Evolutionary conservation across 2,888 invertebrate genomes (phyloP), one percentile per base, ranked within the genome.

Genomic region (Eustalomyia histrio): DNA sequence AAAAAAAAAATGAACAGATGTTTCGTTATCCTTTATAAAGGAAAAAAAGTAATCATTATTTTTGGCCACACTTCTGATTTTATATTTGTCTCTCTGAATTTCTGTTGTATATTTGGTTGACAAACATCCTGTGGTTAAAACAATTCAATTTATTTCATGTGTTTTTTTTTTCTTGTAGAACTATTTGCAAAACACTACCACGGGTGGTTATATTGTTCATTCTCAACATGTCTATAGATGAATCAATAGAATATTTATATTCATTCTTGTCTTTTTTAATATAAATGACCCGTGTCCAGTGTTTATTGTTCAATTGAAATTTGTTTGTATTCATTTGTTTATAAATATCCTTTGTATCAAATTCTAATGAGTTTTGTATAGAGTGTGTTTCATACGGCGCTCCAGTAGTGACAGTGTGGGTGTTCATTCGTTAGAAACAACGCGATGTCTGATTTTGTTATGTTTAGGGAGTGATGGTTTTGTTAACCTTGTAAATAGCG

Each of bases 11-110:
- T 52, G 58, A 81, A 78, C 81, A 81, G 81, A 81, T 81, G 81
- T 81, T 74, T 63, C 67, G 65, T 74, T 68, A 67, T 74, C 53
- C 64, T 71, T 9, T 33, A 64, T 39, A 65, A 24, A 65, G 24
- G 5, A 14, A 55, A 53, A 67, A 39, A 67, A 67, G 65, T 71
- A 73, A 78, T 81, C 69, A 78, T 61, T 81, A 74, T 64, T 78
- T 81, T 81, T 81, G 73, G 78, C 81, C 81, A 81, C 81, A 78
- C 81, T 69, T 78, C 65, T 74, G 69, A 74, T 78, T 74, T 81
- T 65, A 78, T 61, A 78, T 80, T 71, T 79, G n/a, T 58, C 33
- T 8, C 50, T 52, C 21, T 12, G 16, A 10, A 43, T 35, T 52
- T 57, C 29, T 4, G 29, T 29, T 29, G 29, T 29, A 29, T 29